Percentiles rank a stretch among this genome's conserved stretches.
These are phyloP conservation scores for Archips crataeganus DNA, from an alignment of 2,888 invertebrate species.

Conservation along the genomic window DNA sequence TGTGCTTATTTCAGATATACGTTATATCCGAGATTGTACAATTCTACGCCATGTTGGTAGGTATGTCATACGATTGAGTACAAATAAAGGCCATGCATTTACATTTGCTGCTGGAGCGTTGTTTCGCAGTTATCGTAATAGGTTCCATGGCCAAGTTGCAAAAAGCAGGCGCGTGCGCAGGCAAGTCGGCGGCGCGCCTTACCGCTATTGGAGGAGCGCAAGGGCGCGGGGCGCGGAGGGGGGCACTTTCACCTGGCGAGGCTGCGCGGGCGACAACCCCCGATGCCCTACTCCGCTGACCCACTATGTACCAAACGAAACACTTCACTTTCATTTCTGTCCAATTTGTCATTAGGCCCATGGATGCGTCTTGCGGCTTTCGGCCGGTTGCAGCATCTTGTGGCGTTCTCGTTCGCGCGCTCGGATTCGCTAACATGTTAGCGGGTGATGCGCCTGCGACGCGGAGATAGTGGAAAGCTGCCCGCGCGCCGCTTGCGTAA, in stretches of 20 bases:
- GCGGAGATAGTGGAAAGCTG: conserved; percentile 70
- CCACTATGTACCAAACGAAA: conserved; percentile 79
- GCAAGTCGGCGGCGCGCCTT: conserved; percentile 69
- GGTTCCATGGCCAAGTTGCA: conserved; percentile 85
- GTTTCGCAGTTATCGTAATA: conserved; percentile 82
- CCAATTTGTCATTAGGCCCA: conserved; percentile 73
- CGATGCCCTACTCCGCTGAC: conserved; percentile 83
- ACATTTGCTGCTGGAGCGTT: conserved; percentile 76
- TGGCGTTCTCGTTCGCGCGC: conserved; percentile 45
- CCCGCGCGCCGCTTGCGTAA: conserved; percentile 71
- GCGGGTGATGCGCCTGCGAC: conserved; percentile 58
- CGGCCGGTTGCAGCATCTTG: conserved; percentile 61
- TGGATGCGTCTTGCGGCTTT: conserved; percentile 74
- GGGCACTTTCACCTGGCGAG: conserved; percentile 83
- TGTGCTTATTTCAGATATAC: conserved; percentile 8
- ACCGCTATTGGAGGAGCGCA: conserved; percentile 62
- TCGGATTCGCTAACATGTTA: conserved; percentile 25
- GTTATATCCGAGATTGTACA: conserved; percentile 44
- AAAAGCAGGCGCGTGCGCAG: conserved; percentile 82
- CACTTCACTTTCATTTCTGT: conserved; percentile 83
- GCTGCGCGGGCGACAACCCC: conserved; percentile 85
- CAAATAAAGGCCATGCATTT: conserved; percentile 77
- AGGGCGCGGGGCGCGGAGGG: conserved; percentile 66
- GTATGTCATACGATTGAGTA: conserved; percentile 64
- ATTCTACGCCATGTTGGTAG: conserved; percentile 48